Conservation (phyloP, 2,888 invertebrate genomes). For the Tubulanus polymorphus region DNA sequence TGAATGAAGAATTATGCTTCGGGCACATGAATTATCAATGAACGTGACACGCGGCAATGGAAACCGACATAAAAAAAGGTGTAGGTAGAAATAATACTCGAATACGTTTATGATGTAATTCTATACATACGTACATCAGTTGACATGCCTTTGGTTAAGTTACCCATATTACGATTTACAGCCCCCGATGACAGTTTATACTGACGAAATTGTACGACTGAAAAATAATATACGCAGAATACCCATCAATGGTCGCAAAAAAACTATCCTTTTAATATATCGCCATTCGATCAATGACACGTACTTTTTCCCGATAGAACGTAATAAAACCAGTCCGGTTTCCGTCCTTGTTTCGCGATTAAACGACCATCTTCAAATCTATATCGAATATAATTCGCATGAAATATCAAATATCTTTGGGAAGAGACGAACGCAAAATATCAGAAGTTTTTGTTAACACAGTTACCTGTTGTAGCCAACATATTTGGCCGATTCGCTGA, state of each 20-base stretch:
- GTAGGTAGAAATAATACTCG: too few relatives aligned
- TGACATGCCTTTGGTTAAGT: slow-evolving; percentile 38
- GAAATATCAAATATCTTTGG: too few relatives aligned
- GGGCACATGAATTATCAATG: too few relatives aligned
- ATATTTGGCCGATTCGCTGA: slow-evolving; percentile 39
- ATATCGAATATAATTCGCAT: too few relatives aligned
- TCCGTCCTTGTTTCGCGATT: slow-evolving; percentile 40
- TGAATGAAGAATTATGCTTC: too few relatives aligned
- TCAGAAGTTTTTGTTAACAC: not conserved
- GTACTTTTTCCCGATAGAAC: slow-evolving; percentile 45
- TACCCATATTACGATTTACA: slow-evolving; percentile 39
- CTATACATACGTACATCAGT: slow-evolving; percentile 37
- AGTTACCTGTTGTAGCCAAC: slow-evolving; percentile 42
- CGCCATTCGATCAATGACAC: slow-evolving; percentile 8
- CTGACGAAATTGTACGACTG: slow-evolving; percentile 39
- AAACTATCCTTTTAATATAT: not conserved
- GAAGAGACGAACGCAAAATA: not conserved
- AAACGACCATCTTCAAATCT: slow-evolving; percentile 46
- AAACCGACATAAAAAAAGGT: too few relatives aligned
- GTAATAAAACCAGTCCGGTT: slow-evolving; percentile 44
- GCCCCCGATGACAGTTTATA: slow-evolving; percentile 40
- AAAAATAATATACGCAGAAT: slow-evolving; percentile 16
- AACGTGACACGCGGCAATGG: too few relatives aligned
- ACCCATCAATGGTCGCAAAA: not conserved
- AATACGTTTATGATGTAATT: too few relatives aligned